Conservation (phyloP, 2,888 invertebrate species). For the Vesta saturnalis region DNA sequence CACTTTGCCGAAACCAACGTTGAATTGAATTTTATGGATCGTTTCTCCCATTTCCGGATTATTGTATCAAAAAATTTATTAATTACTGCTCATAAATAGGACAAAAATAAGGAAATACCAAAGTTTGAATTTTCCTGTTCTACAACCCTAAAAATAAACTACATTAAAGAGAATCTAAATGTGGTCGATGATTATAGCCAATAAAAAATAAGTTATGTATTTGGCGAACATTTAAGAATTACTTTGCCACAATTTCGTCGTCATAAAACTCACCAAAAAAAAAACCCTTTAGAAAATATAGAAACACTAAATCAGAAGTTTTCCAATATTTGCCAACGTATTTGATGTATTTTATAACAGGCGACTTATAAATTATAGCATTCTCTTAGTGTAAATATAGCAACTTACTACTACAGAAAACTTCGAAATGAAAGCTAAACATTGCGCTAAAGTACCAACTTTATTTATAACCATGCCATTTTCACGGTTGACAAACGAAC, state of each 20-base stretch:
- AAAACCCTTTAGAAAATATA: conserved; percentile 16
- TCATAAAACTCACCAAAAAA: conserved; percentile 28
- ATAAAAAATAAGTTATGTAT: conserved; percentile 31
- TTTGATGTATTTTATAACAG: conserved; percentile 32
- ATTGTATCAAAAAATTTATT: too few relatives aligned
- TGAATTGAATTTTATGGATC: too few relatives aligned
- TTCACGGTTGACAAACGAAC: neutral
- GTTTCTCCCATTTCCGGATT: too few relatives aligned
- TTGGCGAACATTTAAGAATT: conserved; percentile 27
- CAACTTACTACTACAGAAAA: neutral
- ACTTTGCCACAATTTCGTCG: conserved; percentile 28
- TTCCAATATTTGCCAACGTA: conserved; percentile 38
- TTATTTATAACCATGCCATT: neutral
- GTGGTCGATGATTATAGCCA: too few relatives aligned
- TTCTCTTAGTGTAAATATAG: conserved; percentile 26
- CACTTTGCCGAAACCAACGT: too few relatives aligned
- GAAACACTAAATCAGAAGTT: conserved; percentile 32
- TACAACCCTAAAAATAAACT: too few relatives aligned
- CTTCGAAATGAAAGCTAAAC: neutral
- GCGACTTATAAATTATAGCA: conserved; percentile 25
- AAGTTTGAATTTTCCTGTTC: too few relatives aligned
- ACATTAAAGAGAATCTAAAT: too few relatives aligned
- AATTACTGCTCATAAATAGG: too few relatives aligned
- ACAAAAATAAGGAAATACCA: too few relatives aligned
- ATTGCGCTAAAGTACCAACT: neutral